Base-by-base conservation (phyloP, 2,888 invertebrate species). In the Hyposoter dolosus region DNA sequence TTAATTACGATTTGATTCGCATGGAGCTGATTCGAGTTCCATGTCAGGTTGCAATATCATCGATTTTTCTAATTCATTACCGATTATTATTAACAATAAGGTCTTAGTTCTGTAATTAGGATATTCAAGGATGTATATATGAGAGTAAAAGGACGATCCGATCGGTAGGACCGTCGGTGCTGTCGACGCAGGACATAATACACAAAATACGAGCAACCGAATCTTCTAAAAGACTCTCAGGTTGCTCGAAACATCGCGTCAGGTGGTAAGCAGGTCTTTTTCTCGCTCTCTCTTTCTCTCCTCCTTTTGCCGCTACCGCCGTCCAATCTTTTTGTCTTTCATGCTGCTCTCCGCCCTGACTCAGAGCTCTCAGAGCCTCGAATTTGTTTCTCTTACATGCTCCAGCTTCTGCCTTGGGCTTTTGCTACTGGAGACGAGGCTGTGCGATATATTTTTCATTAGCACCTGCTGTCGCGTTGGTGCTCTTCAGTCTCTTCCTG, bases 221-320 rank as follows among this genome's bases (percentile, higher is more conserved):
- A 91, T 91, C 90, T 90, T 85, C 82, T 86, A 63, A 84, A 88
- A 88, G 88, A 89, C 89, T 91, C 89, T 92, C 90, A 81, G 87
- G 90, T 92, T 91, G 88, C 90, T 91, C 90, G 91, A 84, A 88
- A 83, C 88, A 15, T 40, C 35, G 35, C 90, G 92, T 91, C 92
- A 92, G 92, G 90, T 92, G 92, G 92, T 83, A 88, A 90, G 91
- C 92, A 91, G 90, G 75, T 78, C 72, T 32, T 60, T 69, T 63
- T 56, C 82, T 69, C 66, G 40, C 63, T 53, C 53, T 69, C 65
- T 32, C 28, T 35, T 28, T 17, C 43, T 28, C 40, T 72, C 50
- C 72, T 83, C 65, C 71, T 72, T 84, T 88, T 84, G 79, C 82
- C 78, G 71, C 78, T 69, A 43, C 77, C 66, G 81, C 69, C 85